Percentiles rank a stretch among this genome's conserved stretches.
These are phyloP conservation scores for Anodontia alba DNA, from an alignment of 2,888 invertebrate species.

Conservation along the genomic window DNA sequence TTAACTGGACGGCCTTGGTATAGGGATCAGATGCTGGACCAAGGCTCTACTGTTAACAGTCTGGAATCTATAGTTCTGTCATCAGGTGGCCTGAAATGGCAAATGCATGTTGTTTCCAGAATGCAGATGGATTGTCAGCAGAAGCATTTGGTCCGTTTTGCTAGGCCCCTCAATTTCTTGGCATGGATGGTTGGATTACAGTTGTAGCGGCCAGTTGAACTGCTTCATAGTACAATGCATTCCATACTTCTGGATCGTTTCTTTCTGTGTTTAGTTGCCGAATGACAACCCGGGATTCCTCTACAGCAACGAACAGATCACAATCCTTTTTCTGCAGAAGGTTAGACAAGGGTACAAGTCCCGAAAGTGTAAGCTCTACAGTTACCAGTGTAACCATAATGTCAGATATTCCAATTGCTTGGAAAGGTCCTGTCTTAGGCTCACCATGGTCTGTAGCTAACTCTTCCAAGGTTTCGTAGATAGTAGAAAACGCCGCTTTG, in stretches of 20 bases:
- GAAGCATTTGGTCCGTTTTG: conserved; percentile 23
- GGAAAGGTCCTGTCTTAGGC: conserved; percentile 1
- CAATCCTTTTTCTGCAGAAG: conserved; percentile 14
- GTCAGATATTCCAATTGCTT: not conserved
- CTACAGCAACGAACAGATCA: conserved; percentile 21
- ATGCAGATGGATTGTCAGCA: no score
- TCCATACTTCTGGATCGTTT: not conserved
- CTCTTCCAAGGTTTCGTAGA: not conserved
- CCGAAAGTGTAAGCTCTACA: not conserved
- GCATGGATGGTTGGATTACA: conserved; percentile 3
- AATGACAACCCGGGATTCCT: conserved; percentile 1
- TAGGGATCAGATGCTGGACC: no score
- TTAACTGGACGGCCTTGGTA: no score
- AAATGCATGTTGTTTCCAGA: no score
- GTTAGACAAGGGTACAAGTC: conserved; percentile 3
- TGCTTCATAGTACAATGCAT: not conserved
- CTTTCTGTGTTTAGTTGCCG: not conserved
- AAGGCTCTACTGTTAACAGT: no score
- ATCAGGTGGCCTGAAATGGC: no score
- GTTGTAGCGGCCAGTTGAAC: not conserved
- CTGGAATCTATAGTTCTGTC: no score
- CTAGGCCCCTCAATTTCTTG: not conserved
- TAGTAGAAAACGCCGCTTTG: not conserved
- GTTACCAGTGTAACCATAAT: conserved; percentile 14
- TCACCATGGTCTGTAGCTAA: conserved; percentile 2